Evolutionary conservation across 2,113 vertebrate genomes (phyloP).

Genomic region (Emydura subglobosa): DNA sequence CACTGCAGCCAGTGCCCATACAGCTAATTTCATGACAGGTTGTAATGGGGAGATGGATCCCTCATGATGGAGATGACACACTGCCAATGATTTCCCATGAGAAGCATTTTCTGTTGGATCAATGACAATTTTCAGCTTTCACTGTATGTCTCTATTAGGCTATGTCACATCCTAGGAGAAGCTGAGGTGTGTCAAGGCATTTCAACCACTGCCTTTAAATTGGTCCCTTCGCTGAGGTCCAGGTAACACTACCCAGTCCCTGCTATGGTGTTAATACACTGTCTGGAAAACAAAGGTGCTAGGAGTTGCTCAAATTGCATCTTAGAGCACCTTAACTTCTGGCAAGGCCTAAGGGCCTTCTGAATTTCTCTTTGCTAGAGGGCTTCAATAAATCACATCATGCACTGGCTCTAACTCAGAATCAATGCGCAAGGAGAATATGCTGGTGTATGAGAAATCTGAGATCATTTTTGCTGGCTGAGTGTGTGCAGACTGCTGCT

Average conservation of each 20-base stretch:
- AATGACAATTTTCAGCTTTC: not conserved
- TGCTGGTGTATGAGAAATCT: constrained; percentile 28
- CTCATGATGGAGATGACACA: not conserved
- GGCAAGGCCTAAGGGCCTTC: not conserved
- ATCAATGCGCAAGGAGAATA: constrained; percentile 46
- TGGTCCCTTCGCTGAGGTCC: not conserved
- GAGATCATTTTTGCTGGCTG: constrained; percentile 59
- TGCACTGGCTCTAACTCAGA: constrained; percentile 37
- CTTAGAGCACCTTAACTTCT: constrained; percentile 6
- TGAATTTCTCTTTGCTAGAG: constrained; percentile 44
- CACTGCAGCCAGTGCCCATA: not conserved
- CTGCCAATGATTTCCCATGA: not conserved
- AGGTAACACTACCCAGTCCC: not conserved
- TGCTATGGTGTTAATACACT: not conserved
- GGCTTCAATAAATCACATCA: constrained; percentile 44
- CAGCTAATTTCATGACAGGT: not conserved
- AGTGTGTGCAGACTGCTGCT: constrained; percentile 20
- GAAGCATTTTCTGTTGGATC: not conserved
- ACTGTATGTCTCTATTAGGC: not conserved
- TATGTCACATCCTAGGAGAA: not conserved
- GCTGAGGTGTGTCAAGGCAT: not conserved
- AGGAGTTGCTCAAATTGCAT: constrained; percentile 22
- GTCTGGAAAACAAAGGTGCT: not conserved
- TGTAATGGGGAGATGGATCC: not conserved
- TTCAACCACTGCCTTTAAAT: not conserved